phyloP scores from a whole-genome alignment of 37 sponge, comb jelly and placozoan species.

The Beroe ovata region DNA sequence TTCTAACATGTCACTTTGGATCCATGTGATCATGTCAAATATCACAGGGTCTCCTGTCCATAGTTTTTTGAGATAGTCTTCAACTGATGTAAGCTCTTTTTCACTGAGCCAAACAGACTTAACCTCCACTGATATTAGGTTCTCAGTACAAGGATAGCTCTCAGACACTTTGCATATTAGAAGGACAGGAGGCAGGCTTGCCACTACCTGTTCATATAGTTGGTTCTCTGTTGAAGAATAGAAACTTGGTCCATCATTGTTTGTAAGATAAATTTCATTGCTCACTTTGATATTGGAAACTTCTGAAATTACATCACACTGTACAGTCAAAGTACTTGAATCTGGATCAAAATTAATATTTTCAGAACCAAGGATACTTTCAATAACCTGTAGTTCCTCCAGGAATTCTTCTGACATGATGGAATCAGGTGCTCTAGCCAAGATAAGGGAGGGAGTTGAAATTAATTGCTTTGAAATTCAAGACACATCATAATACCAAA shows the following conservation, averaged over 20 bases:
- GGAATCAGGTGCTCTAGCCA: not conserved
- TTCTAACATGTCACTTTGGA: constrained; percentile 11
- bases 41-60: constrained; percentile 27
- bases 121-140: not conserved
- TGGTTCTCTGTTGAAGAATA: not conserved
- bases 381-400: constrained; percentile 4
- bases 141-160: not conserved
- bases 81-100: not conserved
- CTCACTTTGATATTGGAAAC: not conserved
- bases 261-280: not conserved
- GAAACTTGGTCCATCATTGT: not conserved
- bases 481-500: too few relatives aligned
- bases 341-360: not conserved
- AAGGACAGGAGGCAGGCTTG: not conserved
- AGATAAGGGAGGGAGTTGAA: too few relatives aligned
- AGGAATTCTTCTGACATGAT: not conserved
- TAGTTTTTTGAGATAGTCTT: not conserved
- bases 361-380: constrained; percentile 3
- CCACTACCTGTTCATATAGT: not conserved
- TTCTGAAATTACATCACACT: not conserved
- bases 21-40: constrained; percentile 36
- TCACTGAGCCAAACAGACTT: constrained; percentile 5
- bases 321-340: not conserved
- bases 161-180: constrained; percentile 22
- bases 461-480: too few relatives aligned